Conservation (phyloP, 1,140 invertebrate species). For the Acromyrmex heyeri region DNA sequence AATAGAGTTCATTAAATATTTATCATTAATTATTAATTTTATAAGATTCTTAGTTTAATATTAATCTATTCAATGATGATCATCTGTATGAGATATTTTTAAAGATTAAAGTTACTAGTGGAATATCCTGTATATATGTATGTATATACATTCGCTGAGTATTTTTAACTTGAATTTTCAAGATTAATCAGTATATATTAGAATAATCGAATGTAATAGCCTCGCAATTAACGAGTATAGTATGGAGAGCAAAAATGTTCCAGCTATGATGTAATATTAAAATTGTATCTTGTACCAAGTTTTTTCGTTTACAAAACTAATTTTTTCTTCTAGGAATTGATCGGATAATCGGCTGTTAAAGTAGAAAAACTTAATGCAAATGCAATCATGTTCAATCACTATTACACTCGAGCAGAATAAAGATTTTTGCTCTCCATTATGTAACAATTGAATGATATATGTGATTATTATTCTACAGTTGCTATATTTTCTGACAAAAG, state of each 20-base stretch:
- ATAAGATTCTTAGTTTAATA: neutral
- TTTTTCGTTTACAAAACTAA: neutral
- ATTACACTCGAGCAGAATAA: neutral
- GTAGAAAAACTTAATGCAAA: neutral
- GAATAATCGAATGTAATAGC: conserved; percentile 3
- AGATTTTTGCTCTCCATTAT: conserved; percentile 16
- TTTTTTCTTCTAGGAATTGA: neutral
- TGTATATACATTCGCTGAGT: conserved; percentile 34
- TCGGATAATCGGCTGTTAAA: neutral
- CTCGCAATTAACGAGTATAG: conserved; percentile 22
- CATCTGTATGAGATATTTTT: too few relatives aligned
- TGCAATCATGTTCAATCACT: neutral
- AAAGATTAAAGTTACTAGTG: neutral
- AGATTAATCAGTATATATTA: conserved; percentile 41
- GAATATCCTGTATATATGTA: conserved; percentile 21
- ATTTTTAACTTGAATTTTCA: conserved; percentile 38
- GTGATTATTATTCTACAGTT: conserved; percentile 17
- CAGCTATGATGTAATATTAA: neutral
- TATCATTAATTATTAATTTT: too few relatives aligned
- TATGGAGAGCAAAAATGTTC: neutral
- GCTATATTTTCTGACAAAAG: conserved; percentile 14
- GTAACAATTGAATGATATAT: neutral
- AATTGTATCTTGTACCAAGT: neutral
- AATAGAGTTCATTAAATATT: neutral
- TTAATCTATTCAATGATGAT: neutral